Evolutionary conservation across 2,888 invertebrate species (phyloP).

Genomic region (Hirtodrosophila cameraria): DNA sequence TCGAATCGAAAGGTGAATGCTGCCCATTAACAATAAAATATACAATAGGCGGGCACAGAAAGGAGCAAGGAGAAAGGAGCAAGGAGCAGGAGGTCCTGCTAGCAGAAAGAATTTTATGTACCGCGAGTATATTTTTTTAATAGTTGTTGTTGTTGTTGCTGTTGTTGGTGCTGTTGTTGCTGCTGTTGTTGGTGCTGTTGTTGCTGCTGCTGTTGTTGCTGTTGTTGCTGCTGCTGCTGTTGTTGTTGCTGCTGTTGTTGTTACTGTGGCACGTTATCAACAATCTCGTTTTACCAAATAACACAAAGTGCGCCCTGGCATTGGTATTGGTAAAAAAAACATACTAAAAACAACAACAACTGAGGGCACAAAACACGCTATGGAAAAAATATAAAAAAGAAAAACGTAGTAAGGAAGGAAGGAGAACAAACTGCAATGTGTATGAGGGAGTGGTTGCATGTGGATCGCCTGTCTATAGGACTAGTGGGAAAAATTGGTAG

Average conservation of each 20-base stretch:
- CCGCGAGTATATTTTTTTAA: constrained; percentile 36
- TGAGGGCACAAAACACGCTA: constrained; percentile 49
- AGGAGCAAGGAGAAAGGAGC: background rate
- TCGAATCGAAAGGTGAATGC: constrained; percentile 53
- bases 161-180: constrained; percentile 40
- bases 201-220: constrained; percentile 43
- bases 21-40: constrained; percentile 70
- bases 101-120: constrained; percentile 50
- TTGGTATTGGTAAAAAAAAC: constrained; percentile 35
- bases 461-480: constrained; percentile 44
- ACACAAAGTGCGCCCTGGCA: constrained; percentile 64
- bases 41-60: constrained; percentile 26
- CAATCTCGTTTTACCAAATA: constrained; percentile 80
- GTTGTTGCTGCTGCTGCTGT: constrained; percentile 32
- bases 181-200: constrained; percentile 30
- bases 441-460: constrained; percentile 69
- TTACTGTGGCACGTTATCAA: constrained; percentile 73
- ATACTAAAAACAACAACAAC: constrained; percentile 15
- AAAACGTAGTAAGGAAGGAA: constrained; percentile 8
- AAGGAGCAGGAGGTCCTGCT: constrained; percentile 24
- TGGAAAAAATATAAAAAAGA: constrained; percentile 34
- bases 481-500: constrained; percentile 70
- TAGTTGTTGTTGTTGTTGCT: constrained; percentile 23
- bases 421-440: constrained; percentile 56
- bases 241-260: constrained; percentile 40